Evolutionary conservation across 2,113 vertebrate species (phyloP), one percentile per base, ranked within the genome.

Genomic region (Gavia stellata): DNA sequence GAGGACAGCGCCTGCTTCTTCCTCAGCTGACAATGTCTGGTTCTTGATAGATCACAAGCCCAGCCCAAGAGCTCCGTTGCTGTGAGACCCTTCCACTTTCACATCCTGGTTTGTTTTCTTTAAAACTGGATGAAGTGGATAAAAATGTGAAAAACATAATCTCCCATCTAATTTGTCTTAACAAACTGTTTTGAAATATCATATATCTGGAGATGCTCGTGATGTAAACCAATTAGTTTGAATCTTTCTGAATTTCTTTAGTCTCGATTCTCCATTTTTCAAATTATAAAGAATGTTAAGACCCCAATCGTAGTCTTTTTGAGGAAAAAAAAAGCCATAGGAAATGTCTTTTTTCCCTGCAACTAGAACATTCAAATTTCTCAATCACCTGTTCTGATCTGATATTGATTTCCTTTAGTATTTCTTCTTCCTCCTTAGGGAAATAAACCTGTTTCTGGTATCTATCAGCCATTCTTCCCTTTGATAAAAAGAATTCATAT

Each of bases 381-480:
- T 95, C 95, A 96, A 95, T 97, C 97, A 97, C 97, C 87, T 96
- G 89, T 94, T 96, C 95, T 96, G 92, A 95, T 96, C 94, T 96
- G 95, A 96, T 96, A 97, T 95, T 94, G 97, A 97, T 97, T 97
- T 97, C 91, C 91, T 95, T 92, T 87, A 95, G 81, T 80, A 96
- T 97, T 97, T 97, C 78, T 95, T 91, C 74, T 93, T 96, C 96
- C 95, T 96, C 97, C 97, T 92, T 55, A 55, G 97, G 96, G 97
- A 97, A 97, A 97, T 97, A 97, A 97, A 97, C 94, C 94, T 97
- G 96, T 95, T 97, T 97, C 97, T 97, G 97, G 96, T 97, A 95
- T 97, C 96, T 97, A 88, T 97, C 96, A 96, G 50, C 92, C 86
- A 85, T 92, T 94, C 92, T 95, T 85, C 91, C 81, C 95, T 97